Percentiles rank a stretch among this genome's conserved stretches.
phyloP scores from a whole-genome alignment of 2,797 vertebrate genomes.

The Acomys russatus region DNA sequence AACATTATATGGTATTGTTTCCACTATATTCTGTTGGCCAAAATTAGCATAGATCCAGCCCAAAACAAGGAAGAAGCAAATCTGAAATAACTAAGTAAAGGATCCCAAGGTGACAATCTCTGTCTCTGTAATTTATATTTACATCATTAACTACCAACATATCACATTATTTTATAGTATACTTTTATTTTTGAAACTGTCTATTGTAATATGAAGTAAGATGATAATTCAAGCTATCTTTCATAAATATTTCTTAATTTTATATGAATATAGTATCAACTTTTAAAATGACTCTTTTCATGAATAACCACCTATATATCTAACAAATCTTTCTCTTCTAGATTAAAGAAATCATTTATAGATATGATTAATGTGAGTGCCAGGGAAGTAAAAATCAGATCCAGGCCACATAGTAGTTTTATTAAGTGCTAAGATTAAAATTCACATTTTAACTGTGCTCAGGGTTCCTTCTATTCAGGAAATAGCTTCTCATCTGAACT shows the following conservation, averaged over 20 bases:
- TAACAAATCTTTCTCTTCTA: neutral
- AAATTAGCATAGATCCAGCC: neutral
- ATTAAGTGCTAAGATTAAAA: neutral
- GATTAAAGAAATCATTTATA: neutral
- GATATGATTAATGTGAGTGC: neutral
- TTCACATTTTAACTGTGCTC: constrained; percentile 19
- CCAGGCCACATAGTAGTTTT: neutral
- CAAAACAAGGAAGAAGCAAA: neutral
- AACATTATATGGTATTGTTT: neutral
- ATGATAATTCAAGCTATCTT: neutral
- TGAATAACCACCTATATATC: neutral
- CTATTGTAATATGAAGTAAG: neutral
- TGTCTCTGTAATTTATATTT: neutral
- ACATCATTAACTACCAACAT: neutral
- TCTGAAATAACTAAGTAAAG: neutral
- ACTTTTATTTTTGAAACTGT: neutral
- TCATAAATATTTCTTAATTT: constrained; percentile 4
- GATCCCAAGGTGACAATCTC: neutral
- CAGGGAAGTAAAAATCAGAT: neutral
- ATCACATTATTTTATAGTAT: neutral
- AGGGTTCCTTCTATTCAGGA: constrained; percentile 29
- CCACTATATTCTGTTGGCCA: neutral
- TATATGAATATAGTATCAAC: neutral
- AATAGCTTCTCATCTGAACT: neutral
- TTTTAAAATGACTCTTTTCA: neutral